A percentile compares a stretch with the other conserved stretches of the same genome.
Evolutionary conservation across 2,113 vertebrate genomes (phyloP).

Genomic region (Cyprinodon tularosa): DNA sequence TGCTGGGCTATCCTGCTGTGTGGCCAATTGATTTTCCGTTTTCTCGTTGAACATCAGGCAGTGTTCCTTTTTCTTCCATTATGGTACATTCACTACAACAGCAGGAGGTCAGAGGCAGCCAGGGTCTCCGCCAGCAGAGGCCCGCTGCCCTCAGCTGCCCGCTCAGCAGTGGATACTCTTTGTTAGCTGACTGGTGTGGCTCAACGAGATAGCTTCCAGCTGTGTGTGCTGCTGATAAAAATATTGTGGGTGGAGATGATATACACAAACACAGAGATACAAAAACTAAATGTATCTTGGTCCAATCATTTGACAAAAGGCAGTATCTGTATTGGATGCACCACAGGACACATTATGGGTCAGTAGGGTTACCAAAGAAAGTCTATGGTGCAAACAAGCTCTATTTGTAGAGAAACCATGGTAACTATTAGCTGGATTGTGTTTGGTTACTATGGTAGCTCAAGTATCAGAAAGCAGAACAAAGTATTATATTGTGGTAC

Average conservation of each 20-base stretch:
- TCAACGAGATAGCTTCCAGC: conserved; percentile 10
- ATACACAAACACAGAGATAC: neutral
- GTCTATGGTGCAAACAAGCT: conserved; percentile 17
- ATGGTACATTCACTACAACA: conserved; percentile 45
- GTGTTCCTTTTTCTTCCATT: conserved; percentile 46
- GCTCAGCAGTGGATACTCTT: conserved; percentile 32
- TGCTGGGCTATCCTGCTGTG: conserved; percentile 40
- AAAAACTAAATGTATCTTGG: neutral
- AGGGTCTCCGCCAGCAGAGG: conserved; percentile 25
- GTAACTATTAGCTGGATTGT: conserved; percentile 22
- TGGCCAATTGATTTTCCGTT: conserved; percentile 54
- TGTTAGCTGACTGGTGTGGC: conserved; percentile 22
- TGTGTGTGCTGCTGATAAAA: conserved; percentile 12
- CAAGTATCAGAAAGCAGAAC: conserved; percentile 4
- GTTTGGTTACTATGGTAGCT: conserved; percentile 52
- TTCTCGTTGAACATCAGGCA: conserved; percentile 49
- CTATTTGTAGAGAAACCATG: conserved; percentile 43
- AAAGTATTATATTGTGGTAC: conserved; percentile 18
- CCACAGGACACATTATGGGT: conserved; percentile 26
- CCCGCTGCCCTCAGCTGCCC: conserved; percentile 20
- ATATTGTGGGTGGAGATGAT: neutral
- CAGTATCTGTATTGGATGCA: conserved; percentile 16
- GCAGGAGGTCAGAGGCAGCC: conserved; percentile 39
- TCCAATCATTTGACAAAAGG: conserved; percentile 14
- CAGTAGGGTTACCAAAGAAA: conserved; percentile 35